phyloP scores from a whole-genome alignment of 2,888 invertebrate species.

The Archaeoteleia sp. region DNA sequence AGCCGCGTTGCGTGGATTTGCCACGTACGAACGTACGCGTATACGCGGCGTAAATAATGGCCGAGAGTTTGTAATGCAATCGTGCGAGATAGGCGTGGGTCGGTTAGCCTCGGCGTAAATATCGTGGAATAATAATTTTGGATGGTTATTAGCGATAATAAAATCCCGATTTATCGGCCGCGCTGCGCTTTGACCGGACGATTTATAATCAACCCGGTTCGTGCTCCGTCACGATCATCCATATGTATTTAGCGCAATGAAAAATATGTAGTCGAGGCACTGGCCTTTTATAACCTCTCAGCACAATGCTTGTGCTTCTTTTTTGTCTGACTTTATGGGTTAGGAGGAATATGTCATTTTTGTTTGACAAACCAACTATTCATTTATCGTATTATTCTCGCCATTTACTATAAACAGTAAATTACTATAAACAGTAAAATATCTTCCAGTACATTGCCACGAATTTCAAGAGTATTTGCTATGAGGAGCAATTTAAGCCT shows the following conservation, averaged over 20 bases:
- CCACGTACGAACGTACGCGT: constrained; percentile 44
- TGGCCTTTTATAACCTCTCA: too few species aligned
- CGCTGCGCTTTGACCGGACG: constrained; percentile 37
- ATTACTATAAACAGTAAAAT: too few species aligned
- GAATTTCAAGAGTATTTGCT: too few species aligned
- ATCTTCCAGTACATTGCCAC: too few species aligned
- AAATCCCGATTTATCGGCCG: constrained; percentile 72
- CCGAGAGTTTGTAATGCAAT: constrained; percentile 52
- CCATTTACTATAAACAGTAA: too few species aligned
- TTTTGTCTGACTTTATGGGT: too few species aligned
- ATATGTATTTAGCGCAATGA: background rate
- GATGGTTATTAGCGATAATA: constrained; percentile 74
- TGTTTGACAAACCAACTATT: too few species aligned
- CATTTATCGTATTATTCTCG: too few species aligned
- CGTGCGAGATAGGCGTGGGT: constrained; percentile 25
- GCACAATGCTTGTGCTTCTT: too few species aligned
- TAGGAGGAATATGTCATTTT: too few species aligned
- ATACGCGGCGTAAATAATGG: constrained; percentile 48
- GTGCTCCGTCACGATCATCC: constrained; percentile 18
- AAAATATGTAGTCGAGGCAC: constrained; percentile 12
- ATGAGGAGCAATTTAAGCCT: too few species aligned
- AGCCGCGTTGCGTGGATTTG: constrained; percentile 35
- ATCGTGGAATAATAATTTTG: constrained; percentile 72
- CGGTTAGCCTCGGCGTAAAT: constrained; percentile 61
- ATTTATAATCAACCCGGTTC: constrained; percentile 43